Conservation (phyloP, 2,113 vertebrate genomes). For the Carollia perspicillata region DNA sequence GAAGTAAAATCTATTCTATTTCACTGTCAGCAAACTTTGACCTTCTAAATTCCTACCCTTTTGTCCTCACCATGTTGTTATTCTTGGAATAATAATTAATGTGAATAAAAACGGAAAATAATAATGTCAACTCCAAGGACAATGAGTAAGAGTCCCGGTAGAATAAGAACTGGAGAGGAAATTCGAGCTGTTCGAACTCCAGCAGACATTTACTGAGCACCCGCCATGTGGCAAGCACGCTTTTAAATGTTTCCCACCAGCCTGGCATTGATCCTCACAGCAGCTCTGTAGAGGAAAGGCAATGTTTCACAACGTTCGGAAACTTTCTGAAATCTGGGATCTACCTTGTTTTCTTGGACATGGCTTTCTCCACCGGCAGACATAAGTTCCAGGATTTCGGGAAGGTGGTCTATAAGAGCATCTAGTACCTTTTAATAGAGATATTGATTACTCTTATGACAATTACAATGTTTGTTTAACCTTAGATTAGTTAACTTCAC, state of each 20-base stretch:
- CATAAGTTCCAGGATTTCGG: conserved; percentile 92
- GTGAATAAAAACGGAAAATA: not conserved
- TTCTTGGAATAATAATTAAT: not conserved
- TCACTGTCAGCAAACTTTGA: not conserved
- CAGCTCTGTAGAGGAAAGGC: not conserved
- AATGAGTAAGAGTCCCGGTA: not conserved
- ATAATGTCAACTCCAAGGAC: not conserved
- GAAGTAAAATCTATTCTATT: not conserved
- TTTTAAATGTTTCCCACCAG: not conserved
- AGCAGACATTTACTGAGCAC: not conserved
- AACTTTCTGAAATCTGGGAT: not conserved
- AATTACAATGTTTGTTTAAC: conserved; percentile 7
- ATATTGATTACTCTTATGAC: conserved; percentile 38
- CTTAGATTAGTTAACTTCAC: not conserved
- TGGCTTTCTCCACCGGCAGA: conserved; percentile 87
- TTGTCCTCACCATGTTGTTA: not conserved
- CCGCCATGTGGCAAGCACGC: no score
- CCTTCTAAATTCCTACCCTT: not conserved
- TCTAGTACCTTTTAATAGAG: conserved; percentile 90
- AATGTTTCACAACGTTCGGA: not conserved
- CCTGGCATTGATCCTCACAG: not conserved
- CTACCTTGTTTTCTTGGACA: conserved; percentile 90
- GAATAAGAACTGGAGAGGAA: not conserved
- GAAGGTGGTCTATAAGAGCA: conserved; percentile 90
- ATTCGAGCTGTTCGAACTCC: not conserved